Conservation (phyloP, 2,888 invertebrate species). For the Schizotus pectinicornis region DNA sequence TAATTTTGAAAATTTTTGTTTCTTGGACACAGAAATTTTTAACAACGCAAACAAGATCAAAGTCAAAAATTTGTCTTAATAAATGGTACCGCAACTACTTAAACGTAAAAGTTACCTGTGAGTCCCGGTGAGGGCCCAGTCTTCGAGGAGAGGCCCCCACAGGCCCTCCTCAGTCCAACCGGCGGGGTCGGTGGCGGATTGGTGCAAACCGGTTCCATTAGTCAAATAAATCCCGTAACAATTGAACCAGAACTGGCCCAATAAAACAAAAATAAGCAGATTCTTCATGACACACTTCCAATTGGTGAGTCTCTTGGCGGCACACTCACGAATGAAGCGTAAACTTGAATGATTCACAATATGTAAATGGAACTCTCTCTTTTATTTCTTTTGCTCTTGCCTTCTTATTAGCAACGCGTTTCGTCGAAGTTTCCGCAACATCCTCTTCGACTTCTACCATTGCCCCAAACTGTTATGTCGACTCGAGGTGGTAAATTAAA, state of each 20-base stretch:
- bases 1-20: too few species aligned
- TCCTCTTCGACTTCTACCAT: too few species aligned
- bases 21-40: too few species aligned
- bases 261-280: slow-evolving; percentile 11
- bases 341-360: slow-evolving; percentile 15
- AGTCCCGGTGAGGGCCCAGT: slow-evolving; percentile 62
- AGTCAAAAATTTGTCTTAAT: too few species aligned
- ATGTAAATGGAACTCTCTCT: slow-evolving; percentile 25
- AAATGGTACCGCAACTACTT: too few species aligned
- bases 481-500: too few species aligned
- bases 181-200: slow-evolving; percentile 41
- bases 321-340: slow-evolving; percentile 33
- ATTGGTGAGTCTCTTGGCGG: slow-evolving; percentile 9
- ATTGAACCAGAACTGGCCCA: slow-evolving; percentile 11
- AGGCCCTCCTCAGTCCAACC: slow-evolving; percentile 56
- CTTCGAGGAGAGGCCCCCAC: slow-evolving; percentile 69
- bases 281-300: slow-evolving; percentile 38
- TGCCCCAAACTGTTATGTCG: too few species aligned
- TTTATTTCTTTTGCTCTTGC: slow-evolving; percentile 6
- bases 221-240: slow-evolving; percentile 35
- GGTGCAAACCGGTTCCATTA: slow-evolving; percentile 29
- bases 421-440: background rate
- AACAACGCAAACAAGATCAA: too few species aligned
- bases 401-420: background rate
- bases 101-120: slow-evolving; percentile 51